Evolutionary conservation across 2,113 vertebrate species (phyloP).

Genomic region (Corvus cornix): DNA sequence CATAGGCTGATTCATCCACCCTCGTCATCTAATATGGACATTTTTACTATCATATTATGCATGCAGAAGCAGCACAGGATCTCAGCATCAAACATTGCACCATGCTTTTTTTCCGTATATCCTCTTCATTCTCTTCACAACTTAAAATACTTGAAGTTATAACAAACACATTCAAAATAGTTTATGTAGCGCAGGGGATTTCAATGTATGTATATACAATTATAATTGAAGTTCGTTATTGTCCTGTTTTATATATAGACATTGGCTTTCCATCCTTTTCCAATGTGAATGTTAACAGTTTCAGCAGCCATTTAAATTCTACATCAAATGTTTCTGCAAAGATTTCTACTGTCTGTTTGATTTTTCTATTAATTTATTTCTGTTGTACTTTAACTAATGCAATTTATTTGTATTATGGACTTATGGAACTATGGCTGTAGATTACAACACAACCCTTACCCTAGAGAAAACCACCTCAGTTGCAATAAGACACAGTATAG

Average conservation of each 20-base stretch:
- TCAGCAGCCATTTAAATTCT: background rate
- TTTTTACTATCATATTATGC: background rate
- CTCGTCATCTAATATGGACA: background rate
- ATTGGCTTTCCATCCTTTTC: background rate
- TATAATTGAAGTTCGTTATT: background rate
- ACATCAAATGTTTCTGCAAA: background rate
- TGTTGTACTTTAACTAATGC: background rate
- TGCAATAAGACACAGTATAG: accelerated
- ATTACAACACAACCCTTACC: background rate
- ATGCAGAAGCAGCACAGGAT: background rate
- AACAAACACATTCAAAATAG: background rate
- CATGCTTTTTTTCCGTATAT: background rate
- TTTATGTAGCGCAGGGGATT: background rate
- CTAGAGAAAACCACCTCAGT: background rate
- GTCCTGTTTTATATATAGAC: background rate
- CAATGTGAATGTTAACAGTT: background rate
- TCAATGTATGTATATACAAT: background rate
- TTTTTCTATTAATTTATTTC: background rate
- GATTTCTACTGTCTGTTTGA: background rate
- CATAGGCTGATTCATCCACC: background rate
- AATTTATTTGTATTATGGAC: background rate
- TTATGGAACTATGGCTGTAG: background rate
- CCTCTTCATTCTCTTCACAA: background rate
- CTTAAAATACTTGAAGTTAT: background rate
- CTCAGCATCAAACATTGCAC: background rate